Conservation (phyloP, 2,797 vertebrate species). For the Paguma larvata region DNA sequence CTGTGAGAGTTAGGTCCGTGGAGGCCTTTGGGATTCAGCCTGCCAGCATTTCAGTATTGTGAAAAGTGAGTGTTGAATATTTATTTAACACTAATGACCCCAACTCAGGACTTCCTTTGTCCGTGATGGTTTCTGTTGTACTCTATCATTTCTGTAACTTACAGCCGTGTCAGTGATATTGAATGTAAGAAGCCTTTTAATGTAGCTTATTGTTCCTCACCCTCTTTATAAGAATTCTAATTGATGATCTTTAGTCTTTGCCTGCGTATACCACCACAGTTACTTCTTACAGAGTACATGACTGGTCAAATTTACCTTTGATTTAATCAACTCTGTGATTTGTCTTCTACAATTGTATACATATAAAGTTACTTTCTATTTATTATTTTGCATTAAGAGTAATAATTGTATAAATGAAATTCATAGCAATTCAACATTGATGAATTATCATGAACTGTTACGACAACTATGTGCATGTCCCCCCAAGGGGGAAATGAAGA, state of each 20-base stretch:
- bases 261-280: conserved; percentile 21
- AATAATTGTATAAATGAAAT: conserved; percentile 76
- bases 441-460: conserved; percentile 75
- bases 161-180: conserved; percentile 10
- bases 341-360: conserved; percentile 50
- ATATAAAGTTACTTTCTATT: conserved; percentile 65
- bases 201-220: conserved; percentile 29
- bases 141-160: conserved; percentile 23
- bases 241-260: conserved; percentile 67
- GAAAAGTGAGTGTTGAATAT: conserved; percentile 71
- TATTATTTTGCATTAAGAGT: conserved; percentile 78
- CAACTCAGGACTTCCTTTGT: conserved; percentile 59
- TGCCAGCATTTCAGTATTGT: conserved; percentile 65
- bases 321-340: conserved; percentile 73
- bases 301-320: conserved; percentile 62
- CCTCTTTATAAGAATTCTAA: conserved; percentile 51
- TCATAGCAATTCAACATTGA: conserved; percentile 57
- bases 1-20: conserved; percentile 49
- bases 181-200: background rate
- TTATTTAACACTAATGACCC: conserved; percentile 75
- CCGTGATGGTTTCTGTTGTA: conserved; percentile 50
- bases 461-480: background rate
- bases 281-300: conserved; percentile 65
- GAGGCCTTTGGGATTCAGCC: conserved; percentile 51
- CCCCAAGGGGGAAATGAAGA: background rate